These are phyloP conservation scores for Liopterus haemorrhoidalis DNA, from an alignment of 2,888 invertebrate genomes.

Conservation along the genomic window DNA sequence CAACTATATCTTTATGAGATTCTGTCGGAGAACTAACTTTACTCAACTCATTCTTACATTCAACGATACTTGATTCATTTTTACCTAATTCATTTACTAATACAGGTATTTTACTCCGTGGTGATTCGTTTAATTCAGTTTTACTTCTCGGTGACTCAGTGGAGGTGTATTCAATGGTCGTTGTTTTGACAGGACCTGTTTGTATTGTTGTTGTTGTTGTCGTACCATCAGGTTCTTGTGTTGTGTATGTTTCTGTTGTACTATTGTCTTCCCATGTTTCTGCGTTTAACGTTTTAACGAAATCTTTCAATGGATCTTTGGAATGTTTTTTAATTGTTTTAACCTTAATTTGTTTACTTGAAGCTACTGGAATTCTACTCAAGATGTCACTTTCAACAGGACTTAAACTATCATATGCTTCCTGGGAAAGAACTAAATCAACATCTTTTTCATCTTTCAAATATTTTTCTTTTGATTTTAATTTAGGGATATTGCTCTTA, in stretches of 20 bases:
- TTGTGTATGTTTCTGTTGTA: constrained; percentile 15
- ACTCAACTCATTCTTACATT: constrained; percentile 34
- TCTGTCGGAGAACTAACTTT: constrained; percentile 35
- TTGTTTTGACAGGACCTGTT: constrained; percentile 43
- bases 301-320: constrained; percentile 46
- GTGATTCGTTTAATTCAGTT: constrained; percentile 25
- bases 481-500: constrained; percentile 40
- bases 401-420: constrained; percentile 32
- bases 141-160: constrained; percentile 24
- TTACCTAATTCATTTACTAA: constrained; percentile 41
- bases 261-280: constrained; percentile 45
- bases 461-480: constrained; percentile 37
- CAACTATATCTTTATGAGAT: constrained; percentile 40
- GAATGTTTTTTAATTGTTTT: constrained; percentile 50
- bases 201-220: constrained; percentile 21
- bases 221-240: constrained; percentile 20
- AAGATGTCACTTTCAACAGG: constrained; percentile 40
- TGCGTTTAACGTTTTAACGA: constrained; percentile 41
- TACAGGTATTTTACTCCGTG: constrained; percentile 48
- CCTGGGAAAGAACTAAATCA: constrained; percentile 31
- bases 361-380: constrained; percentile 43
- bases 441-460: constrained; percentile 37
- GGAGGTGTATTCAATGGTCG: constrained; percentile 34
- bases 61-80: constrained; percentile 33
- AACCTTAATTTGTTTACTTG: constrained; percentile 43